Base-by-base conservation (phyloP, 2,797 vertebrate species). In the Scarus forsteni region DNA sequence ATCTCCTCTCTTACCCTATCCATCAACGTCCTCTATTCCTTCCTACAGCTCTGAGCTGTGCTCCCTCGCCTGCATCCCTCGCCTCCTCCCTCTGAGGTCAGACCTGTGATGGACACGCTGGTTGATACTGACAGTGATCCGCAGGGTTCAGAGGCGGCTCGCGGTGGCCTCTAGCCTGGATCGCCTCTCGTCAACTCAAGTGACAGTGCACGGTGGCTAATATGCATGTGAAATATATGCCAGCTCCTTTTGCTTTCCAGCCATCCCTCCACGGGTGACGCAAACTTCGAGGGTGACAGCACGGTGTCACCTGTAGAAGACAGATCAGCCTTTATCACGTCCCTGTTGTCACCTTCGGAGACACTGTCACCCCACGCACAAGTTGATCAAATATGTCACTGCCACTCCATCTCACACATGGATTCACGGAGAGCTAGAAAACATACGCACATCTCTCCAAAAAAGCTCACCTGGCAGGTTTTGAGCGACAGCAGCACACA, bases 311-410 rank as follows among this genome's bases (percentile, higher is more conserved):
- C 73, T 76, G 69, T 7, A 73, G 67, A 89, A 89, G 64, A 60
- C 73, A 72, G 85, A 90, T 68, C 68, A 70, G 10, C 77, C 61
- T 56, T 61, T 27, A 77, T 79, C 83, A 8, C 52, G 53, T 38
- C 27, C 40, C 36, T 13, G 38, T 52, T 78, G 71, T 80, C 87
- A 79, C 75, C 82, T 72, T 54, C 27, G 19, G 6, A 73, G 71
- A 77, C 71, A 14, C 61, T 53, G 69, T 64, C 83, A 61, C 56
- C 77, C 40, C 10, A 8, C 62, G 40, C 10, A 62, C 60, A 38
- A 64, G 80, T 77, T 81, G 86, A 88, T 87, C 83, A 81, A 77
- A 81, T 62, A 57, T 81, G 77, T 81, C 79, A 64, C 62, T 57
- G 76, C 79, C 72, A 58, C 60, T 70, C 74, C 43, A 15, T 54